Conservation (phyloP, 2,888 invertebrate genomes). For the Drosophila antonietae region DNA sequence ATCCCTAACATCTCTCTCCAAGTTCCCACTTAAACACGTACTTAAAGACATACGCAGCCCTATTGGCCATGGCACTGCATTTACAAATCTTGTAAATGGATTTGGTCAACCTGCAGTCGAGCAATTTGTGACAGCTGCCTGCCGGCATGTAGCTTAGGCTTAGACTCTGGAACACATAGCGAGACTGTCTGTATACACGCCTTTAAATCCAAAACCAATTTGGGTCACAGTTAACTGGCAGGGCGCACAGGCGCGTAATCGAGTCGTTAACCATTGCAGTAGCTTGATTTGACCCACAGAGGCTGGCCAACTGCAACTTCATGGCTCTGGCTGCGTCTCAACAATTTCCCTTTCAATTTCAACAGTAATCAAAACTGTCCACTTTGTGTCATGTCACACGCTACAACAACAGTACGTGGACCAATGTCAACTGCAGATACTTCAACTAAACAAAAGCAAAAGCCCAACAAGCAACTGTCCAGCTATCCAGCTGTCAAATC, state of each 20-base stretch:
- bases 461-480: slow-evolving; percentile 56
- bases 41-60: slow-evolving; percentile 2
- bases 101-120: slow-evolving; percentile 48
- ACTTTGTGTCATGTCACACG: slow-evolving; percentile 78
- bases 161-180: slow-evolving; percentile 23
- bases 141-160: slow-evolving; percentile 44
- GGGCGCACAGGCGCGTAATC: slow-evolving; percentile 25
- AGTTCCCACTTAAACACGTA: neutral
- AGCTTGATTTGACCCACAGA: slow-evolving; percentile 62
- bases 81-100: slow-evolving; percentile 40
- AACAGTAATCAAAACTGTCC: slow-evolving; percentile 78
- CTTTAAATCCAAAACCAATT: slow-evolving; percentile 61
- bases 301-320: slow-evolving; percentile 21
- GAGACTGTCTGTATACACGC: slow-evolving; percentile 40
- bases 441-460: slow-evolving; percentile 60
- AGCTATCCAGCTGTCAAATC: slow-evolving; percentile 59
- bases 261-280: slow-evolving; percentile 46
- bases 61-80: slow-evolving; percentile 31
- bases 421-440: slow-evolving; percentile 55
- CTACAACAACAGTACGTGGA: slow-evolving; percentile 50
- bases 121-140: slow-evolving; percentile 52
- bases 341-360: slow-evolving; percentile 77
- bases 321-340: slow-evolving; percentile 62
- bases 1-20: neutral
- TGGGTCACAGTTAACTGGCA: slow-evolving; percentile 52